Evolutionary conservation across 2,113 vertebrate genomes (phyloP).

Genomic region (Alces alces): DNA sequence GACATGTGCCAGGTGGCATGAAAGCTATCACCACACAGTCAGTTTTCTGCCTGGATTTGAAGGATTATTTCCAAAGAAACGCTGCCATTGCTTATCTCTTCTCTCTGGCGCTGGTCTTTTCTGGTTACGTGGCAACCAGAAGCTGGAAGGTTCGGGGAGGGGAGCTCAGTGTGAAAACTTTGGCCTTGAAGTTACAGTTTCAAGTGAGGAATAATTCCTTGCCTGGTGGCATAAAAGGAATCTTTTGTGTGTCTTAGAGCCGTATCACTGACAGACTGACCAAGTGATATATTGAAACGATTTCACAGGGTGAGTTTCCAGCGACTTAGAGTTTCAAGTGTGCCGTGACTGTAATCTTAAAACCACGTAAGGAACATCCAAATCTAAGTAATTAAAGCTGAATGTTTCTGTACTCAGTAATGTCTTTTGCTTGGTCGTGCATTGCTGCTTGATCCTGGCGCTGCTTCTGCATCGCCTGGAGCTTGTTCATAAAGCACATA

Average conservation of each 20-base stretch:
- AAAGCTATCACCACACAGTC: neutral
- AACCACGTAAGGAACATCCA: neutral
- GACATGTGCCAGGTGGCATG: neutral
- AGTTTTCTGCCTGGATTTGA: slow-evolving; percentile 17
- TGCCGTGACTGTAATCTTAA: neutral
- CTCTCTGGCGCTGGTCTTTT: neutral
- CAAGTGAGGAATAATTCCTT: slow-evolving; percentile 42
- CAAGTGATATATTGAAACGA: neutral
- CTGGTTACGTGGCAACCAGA: slow-evolving; percentile 17
- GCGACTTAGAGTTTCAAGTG: neutral
- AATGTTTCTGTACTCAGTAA: neutral
- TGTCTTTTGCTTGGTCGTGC: neutral
- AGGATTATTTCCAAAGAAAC: slow-evolving; percentile 13
- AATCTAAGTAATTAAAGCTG: neutral
- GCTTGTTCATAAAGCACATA: neutral
- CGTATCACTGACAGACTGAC: neutral
- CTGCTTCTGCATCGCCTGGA: neutral
- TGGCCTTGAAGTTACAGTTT: slow-evolving; percentile 52
- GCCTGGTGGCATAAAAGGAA: slow-evolving; percentile 10
- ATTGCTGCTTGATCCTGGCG: neutral
- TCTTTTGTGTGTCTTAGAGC: slow-evolving; percentile 12
- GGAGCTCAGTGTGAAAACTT: neutral
- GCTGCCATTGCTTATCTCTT: neutral
- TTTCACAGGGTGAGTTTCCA: neutral
- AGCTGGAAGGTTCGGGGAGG: neutral